Evolutionary conservation across 2,797 vertebrate species (phyloP).

Genomic region (Merluccius polli): DNA sequence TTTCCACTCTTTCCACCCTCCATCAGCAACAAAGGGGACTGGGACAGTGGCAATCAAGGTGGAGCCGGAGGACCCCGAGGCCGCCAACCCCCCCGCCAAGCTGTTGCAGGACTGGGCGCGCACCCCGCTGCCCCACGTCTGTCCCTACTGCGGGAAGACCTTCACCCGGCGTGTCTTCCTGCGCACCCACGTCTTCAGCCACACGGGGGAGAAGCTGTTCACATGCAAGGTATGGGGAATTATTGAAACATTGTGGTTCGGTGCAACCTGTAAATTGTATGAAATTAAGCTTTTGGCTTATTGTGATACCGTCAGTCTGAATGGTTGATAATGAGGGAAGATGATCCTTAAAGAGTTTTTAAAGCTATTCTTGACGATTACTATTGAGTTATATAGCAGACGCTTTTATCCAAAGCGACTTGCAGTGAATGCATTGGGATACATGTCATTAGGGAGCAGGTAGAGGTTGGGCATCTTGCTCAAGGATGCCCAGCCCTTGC

Average conservation of each 20-base stretch:
- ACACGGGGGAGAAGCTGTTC: constrained; percentile 89
- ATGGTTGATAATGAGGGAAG: background rate
- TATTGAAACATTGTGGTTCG: too few relatives aligned
- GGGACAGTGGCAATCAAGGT: constrained; percentile 28
- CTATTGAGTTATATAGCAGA: too few relatives aligned
- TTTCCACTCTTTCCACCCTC: background rate
- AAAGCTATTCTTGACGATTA: background rate
- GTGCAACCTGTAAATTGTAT: too few relatives aligned
- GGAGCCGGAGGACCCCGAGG: constrained; percentile 45
- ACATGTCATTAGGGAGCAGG: too few relatives aligned
- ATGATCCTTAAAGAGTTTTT: background rate
- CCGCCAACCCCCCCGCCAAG: constrained; percentile 64
- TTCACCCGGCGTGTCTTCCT: constrained; percentile 89
- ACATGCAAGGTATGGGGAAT: constrained; percentile 71
- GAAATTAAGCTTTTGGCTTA: background rate
- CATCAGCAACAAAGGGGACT: constrained; percentile 30
- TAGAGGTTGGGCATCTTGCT: too few relatives aligned
- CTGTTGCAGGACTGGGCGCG: constrained; percentile 69
- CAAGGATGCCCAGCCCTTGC: too few relatives aligned
- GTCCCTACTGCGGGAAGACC: constrained; percentile 84
- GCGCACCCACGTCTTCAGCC: constrained; percentile 85
- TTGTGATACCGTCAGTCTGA: background rate
- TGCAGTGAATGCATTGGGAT: too few relatives aligned
- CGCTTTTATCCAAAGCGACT: too few relatives aligned
- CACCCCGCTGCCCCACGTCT: constrained; percentile 73